phyloP scores from a whole-genome alignment of 2,113 vertebrate genomes.

The Hippocampus zosterae region DNA sequence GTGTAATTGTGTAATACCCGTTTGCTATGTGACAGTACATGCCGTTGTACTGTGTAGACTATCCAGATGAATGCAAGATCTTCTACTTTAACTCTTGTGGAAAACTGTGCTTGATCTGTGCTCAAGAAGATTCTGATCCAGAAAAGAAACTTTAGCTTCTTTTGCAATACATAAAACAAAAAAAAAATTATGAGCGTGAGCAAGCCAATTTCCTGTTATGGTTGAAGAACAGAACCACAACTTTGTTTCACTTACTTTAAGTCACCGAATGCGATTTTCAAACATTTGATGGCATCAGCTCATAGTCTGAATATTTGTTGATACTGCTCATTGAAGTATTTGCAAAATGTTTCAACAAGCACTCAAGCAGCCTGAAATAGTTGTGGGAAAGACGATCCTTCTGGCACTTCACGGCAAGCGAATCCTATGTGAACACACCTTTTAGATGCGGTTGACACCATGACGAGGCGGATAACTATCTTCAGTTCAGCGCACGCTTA shows the following conservation, averaged over 20 bases:
- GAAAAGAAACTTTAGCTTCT: background rate
- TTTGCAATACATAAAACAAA: too few species aligned
- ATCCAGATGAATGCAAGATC: too few species aligned
- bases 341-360: background rate
- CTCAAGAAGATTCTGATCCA: background rate
- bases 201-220: too few species aligned
- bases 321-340: too few species aligned
- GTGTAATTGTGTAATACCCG: too few species aligned
- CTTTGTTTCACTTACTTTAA: too few species aligned
- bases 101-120: background rate
- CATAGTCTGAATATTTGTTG: background rate
- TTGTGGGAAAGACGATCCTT: background rate
- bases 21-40: background rate
- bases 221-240: too few species aligned
- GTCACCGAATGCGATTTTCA: too few species aligned
- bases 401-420: background rate
- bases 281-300: background rate
- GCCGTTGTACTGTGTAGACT: background rate
- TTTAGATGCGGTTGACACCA: background rate
- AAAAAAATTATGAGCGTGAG: too few species aligned
- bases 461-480: slow-evolving; percentile 6
- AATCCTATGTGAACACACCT: background rate
- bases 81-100: background rate
- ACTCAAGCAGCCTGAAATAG: background rate
- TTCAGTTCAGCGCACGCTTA: background rate